A percentile compares a stretch with the other conserved stretches of the same genome.
Evolutionary conservation across 2,888 invertebrate genomes (phyloP).

Genomic region (Diarsia rubi): DNA sequence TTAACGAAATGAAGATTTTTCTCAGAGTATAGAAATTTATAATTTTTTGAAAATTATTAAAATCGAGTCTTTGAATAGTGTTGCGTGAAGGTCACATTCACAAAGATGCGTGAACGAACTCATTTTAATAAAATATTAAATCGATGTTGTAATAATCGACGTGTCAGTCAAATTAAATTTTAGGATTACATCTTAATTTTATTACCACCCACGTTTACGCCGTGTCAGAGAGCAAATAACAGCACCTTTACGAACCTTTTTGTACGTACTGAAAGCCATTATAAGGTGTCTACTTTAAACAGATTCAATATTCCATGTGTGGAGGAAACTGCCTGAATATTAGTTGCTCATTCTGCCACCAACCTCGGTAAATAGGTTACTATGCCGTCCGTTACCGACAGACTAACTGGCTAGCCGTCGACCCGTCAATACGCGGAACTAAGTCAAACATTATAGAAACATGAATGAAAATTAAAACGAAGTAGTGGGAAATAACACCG

Average conservation of each 20-base stretch:
- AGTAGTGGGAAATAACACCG: conserved; percentile 8
- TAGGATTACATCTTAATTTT: conserved; percentile 8
- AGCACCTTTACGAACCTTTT: neutral
- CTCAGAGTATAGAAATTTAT: neutral
- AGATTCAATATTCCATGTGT: neutral
- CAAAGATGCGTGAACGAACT: conserved; percentile 30
- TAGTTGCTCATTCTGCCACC: conserved; percentile 26
- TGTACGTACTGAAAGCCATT: neutral
- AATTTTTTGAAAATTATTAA: conserved; percentile 1
- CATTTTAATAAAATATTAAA: conserved; percentile 30
- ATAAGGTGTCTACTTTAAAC: neutral
- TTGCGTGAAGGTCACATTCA: conserved; percentile 12
- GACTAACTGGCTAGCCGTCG: conserved; percentile 42
- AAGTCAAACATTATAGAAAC: conserved; percentile 17
- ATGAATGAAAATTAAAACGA: conserved; percentile 12
- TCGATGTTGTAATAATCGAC: conserved; percentile 28
- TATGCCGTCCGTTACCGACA: conserved; percentile 10
- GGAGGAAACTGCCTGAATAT: conserved; percentile 26
- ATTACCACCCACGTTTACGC: conserved; percentile 11
- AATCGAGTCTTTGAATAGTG: neutral
- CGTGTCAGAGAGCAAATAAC: neutral
- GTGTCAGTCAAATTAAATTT: conserved; percentile 36
- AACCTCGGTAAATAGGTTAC: conserved; percentile 48
- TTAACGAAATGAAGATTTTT: neutral
- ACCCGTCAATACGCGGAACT: conserved; percentile 38